Evolutionary conservation across 2,797 vertebrate genomes (phyloP), one percentile per base, ranked within the genome.

Genomic region (Odontamblyopus lacepedii): DNA sequence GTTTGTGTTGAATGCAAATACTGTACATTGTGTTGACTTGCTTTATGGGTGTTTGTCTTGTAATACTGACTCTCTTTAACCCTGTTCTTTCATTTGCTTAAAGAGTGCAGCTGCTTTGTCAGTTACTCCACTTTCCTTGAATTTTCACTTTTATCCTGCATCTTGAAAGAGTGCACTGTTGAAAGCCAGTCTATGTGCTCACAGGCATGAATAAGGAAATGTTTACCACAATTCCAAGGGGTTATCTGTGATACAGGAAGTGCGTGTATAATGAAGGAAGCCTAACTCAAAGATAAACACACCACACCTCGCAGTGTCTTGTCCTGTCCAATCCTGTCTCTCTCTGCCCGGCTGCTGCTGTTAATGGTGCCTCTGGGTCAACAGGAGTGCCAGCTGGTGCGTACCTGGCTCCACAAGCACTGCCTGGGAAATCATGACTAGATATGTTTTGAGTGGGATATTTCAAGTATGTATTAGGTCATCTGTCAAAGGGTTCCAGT

Each of bases 291-390:
- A 88, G 80, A 89, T 87, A 90, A 91, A 92, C 88, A 88, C 77
- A 80, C 89, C 92, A 88, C 89, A 88, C 90, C 90, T 92, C 61
- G 4, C 67, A 83, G 84, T 89, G 89, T 90, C 86, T 81, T 90
- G 78, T 90, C 85, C 87, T 91, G 90, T 91, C 78, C 78, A 81
- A 87, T 90, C 83, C 85, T 86, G 90, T 80, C 89, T 83, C 79
- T 70, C 78, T 84, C 76, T 77, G 85, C 77, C 78, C 83, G 71
- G 11, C 71, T 83, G 75, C 67, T 66, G 56, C 67, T 67, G 1
- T 23, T 57, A 23, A 23, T 57, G 55, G 8, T 57, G 79, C 78
- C 72, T 78, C 79, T 86, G 72, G 82, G 83, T 86, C 78, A 82
- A 77, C 72, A 80, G 75, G 71, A 78, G 67, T 41, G 69, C 72